Evolutionary conservation across 1,140 invertebrate genomes (phyloP).

Genomic region (Cotesia glomerata): DNA sequence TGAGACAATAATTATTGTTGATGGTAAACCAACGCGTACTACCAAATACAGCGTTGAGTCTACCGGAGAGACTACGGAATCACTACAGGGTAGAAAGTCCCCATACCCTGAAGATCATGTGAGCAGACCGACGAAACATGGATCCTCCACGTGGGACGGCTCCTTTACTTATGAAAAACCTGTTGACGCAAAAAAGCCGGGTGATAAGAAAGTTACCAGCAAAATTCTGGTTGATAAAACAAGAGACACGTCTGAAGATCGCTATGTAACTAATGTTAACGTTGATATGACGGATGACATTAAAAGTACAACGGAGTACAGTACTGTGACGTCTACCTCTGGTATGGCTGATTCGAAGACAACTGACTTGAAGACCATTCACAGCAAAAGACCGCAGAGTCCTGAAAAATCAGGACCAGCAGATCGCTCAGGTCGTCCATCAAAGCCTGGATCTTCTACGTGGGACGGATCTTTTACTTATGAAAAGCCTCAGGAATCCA

Average conservation of each 20-base stretch:
- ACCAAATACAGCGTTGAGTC: slow-evolving; percentile 11
- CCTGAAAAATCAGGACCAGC: slow-evolving; percentile 22
- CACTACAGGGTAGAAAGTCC: neutral
- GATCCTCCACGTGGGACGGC: slow-evolving; percentile 37
- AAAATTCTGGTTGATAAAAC: slow-evolving; percentile 13
- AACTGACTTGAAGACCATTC: too few species aligned
- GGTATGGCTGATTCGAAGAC: too few species aligned
- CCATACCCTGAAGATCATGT: neutral
- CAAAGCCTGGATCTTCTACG: slow-evolving; percentile 25
- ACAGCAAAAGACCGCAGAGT: neutral
- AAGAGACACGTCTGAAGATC: neutral
- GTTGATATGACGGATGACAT: neutral
- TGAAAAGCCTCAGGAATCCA: slow-evolving; percentile 1
- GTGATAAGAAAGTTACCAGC: neutral
- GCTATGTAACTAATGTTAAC: neutral
- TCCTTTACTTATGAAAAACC: slow-evolving; percentile 28
- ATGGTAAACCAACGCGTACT: slow-evolving; percentile 43
- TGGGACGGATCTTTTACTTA: slow-evolving; percentile 33
- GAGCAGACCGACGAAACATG: slow-evolving; percentile 27
- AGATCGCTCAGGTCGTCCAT: slow-evolving; percentile 15
- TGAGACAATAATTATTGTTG: slow-evolving; percentile 47
- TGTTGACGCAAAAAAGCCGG: slow-evolving; percentile 3
- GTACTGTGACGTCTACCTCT: too few species aligned
- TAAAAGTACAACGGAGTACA: neutral
- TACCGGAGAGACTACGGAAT: neutral